A percentile compares a stretch with the other conserved stretches of the same genome.
These are phyloP conservation scores for Lepidocyrtinus sp. DNA, from an alignment of 2,888 invertebrate genomes.

Conservation along the genomic window DNA sequence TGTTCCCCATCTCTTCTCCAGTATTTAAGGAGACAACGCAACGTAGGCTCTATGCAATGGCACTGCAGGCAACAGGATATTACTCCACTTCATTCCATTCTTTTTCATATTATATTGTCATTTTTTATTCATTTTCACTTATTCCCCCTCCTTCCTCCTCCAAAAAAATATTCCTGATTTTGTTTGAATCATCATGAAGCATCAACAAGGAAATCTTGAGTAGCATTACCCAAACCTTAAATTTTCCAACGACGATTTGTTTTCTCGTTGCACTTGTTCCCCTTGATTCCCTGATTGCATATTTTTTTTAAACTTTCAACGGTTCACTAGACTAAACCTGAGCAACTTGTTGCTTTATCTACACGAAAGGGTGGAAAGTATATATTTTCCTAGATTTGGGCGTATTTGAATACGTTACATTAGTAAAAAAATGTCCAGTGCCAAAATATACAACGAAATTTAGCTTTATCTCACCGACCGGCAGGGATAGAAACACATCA, in stretches of 20 bases:
- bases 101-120: constrained; percentile 13
- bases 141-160: constrained; percentile 16
- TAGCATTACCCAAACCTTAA: background rate
- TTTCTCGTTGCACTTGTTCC: constrained; percentile 35
- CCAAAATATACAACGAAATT: background rate
- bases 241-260: background rate
- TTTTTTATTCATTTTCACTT: constrained; percentile 18
- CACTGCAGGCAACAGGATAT: constrained; percentile 18
- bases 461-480: background rate
- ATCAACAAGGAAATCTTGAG: background rate
- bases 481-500: background rate
- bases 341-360: background rate
- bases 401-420: constrained; percentile 1
- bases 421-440: constrained; percentile 32
- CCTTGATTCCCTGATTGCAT: constrained; percentile 7
- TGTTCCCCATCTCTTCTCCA: constrained; percentile 55
- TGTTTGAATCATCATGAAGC: background rate
- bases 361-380: background rate
- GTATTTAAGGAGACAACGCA: too few relatives aligned
- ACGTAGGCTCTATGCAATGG: background rate
- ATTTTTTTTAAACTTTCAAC: background rate
- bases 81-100: constrained; percentile 15
- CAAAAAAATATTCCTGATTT: background rate
- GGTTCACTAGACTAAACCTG: constrained; percentile 19
- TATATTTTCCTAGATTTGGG: background rate